Evolutionary conservation across 2,888 invertebrate genomes (phyloP), one percentile per base, ranked within the genome.

Genomic region (Panopea generosa): DNA sequence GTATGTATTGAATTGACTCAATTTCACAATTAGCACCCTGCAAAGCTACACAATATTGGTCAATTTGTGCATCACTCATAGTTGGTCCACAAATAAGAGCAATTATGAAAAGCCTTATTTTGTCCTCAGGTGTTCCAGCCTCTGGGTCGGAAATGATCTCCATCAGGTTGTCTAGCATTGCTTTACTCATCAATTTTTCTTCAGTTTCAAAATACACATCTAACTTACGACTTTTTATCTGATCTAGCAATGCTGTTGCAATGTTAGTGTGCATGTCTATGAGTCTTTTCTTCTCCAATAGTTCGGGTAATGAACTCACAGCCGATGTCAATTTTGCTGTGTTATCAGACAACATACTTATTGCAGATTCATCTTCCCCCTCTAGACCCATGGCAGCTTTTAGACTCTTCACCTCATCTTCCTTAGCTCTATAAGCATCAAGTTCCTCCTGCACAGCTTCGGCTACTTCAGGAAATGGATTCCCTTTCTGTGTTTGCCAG

Each of bases 221-320:
- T 60, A 99, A 93, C 84, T 99, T 96, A 62, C 99, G 94, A 0
- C 95, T 96, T 95, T 93, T 94, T 56, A 94, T 94, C 59, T 93
- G 92, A 47, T 94, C 93, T 11, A 94, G 89, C 20, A 94, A 89
- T 20, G 94, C 93, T 40, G 99, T 99, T 2, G 99, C 99, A 79
- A 99, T 96, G 83, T 98, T 99, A 26, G 98, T 99, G 92, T 99
- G 99, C 97, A 99, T 97, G 91, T 99, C 99, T 86, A 99, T 98
- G 16, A 99, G 94, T 45, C 98, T 94, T 92, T 99, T 99, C 94
- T 97, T 98, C 93, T 99, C 99, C 93, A 99, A 95, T 27, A 99
- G 94, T 91, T 99, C 98, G 0, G 99, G 99, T 87, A 99, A 94
- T 0, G 98, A 98, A 92, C 91, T 93, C 9, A 99, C 98, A 24